Evolutionary conservation across 2,797 vertebrate genomes (phyloP).

Genomic region (Champsocephalus gunnari): DNA sequence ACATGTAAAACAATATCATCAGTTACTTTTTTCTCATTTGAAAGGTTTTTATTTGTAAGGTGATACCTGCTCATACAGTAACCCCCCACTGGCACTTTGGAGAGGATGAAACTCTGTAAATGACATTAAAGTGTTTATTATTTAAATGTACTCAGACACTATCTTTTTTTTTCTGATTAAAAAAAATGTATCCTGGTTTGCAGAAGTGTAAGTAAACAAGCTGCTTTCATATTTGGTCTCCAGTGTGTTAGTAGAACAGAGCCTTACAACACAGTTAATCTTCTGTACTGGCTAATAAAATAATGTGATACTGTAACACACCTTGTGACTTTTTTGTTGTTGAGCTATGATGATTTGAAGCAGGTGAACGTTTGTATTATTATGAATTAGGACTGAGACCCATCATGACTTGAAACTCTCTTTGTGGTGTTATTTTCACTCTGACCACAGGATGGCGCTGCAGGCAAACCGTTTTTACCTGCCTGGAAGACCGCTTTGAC

Average conservation of each 20-base stretch:
- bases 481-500: not conserved
- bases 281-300: constrained; percentile 78
- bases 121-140: constrained; percentile 24
- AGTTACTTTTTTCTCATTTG: constrained; percentile 37
- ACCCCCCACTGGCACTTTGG: constrained; percentile 42
- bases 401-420: not conserved
- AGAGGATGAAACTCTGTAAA: constrained; percentile 42
- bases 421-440: not conserved
- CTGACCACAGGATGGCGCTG: constrained; percentile 66
- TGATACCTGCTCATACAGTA: constrained; percentile 20
- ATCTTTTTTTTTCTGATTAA: constrained; percentile 34
- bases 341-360: not conserved
- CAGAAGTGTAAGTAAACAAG: constrained; percentile 34
- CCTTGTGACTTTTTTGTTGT: not conserved
- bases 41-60: not conserved
- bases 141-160: constrained; percentile 56
- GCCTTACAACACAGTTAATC: constrained; percentile 60
- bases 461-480: constrained; percentile 32
- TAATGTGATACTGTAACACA: constrained; percentile 44
- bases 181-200: constrained; percentile 32
- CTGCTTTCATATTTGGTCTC: constrained; percentile 50
- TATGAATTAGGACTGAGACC: not conserved
- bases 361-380: not conserved
- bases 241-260: constrained; percentile 51
- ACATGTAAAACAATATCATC: constrained; percentile 36